Base-by-base conservation (phyloP, 2,888 invertebrate species). In the Luffia ferchaultella region DNA sequence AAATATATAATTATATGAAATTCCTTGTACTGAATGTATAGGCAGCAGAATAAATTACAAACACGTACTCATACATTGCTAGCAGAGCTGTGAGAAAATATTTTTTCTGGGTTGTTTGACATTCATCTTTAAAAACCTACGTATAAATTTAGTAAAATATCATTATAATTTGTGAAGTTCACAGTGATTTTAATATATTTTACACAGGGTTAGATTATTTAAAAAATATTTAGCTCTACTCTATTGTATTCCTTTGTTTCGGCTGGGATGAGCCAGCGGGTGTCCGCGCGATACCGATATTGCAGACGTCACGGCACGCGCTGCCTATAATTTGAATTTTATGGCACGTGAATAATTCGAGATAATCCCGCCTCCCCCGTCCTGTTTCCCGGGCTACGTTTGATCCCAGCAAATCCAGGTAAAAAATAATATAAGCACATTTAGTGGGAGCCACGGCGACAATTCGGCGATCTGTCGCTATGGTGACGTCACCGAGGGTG, bases 341-440 rank as follows among this genome's bases (percentile, higher is more conserved):
- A 82, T 80, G 78, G 70, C 65, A 78, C 76, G 80, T 78, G 67
- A 77, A 75, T 79, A 79, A 79, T 78, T 73, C 73, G 67, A 56
- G 68, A 70, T 76, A 73, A 79, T 78, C 76, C 50, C 57, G 49
- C 55, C 42, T 53, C 52, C 52, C 57, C 51, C 58, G 59, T 58
- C 52, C 56, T 54, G 52, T 55, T 51, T 46, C 64, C 70, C 73
- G 60, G 62, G 68, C 66, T 68, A 80, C 80, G 68, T 82, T 83
- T 82, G 80, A 80, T 78, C 77, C 68, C 62, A 46, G 60, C 59
- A 64, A n/a, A 67, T 64, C 59, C 62, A 68, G 68, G 67, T 68
- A 68, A 76, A 65, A 76, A 72, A 72, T 73, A 74, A 76, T 77
- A 71, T 76, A 78, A 79, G 78, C 77, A 73, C 70, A 79, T 77